A percentile compares a stretch with the other conserved stretches of the same genome.
phyloP scores from a whole-genome alignment of 2,888 invertebrate genomes.

The Phrixothrix hirtus region DNA sequence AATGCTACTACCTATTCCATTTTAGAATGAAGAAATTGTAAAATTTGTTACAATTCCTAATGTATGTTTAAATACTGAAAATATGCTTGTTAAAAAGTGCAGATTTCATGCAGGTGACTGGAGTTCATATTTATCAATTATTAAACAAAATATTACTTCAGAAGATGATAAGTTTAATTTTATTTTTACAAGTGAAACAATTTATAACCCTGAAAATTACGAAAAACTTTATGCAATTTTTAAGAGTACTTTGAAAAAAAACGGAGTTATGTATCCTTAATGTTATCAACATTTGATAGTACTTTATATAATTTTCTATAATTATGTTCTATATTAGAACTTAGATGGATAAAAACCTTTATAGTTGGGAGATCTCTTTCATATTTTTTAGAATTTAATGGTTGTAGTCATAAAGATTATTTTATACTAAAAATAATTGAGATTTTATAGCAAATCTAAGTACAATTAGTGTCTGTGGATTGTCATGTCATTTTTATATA shows the following conservation, averaged over 20 bases:
- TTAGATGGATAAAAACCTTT: too few species aligned
- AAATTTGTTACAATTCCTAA: conserved; percentile 81
- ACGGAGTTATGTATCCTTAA: conserved; percentile 68
- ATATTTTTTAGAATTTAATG: too few species aligned
- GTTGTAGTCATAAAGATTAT: too few species aligned
- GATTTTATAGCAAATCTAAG: too few species aligned
- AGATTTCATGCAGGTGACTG: conserved; percentile 72
- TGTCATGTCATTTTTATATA: too few species aligned
- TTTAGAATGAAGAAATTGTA: conserved; percentile 84
- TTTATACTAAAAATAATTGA: too few species aligned
- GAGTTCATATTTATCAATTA: conserved; percentile 62
- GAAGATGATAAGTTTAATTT: conserved; percentile 69
- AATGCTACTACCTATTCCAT: too few species aligned
- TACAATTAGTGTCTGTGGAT: too few species aligned
- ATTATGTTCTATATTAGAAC: too few species aligned
- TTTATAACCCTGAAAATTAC: conserved; percentile 83
- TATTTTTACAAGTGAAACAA: conserved; percentile 92
- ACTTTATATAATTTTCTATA: neutral
- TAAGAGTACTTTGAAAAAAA: conserved; percentile 61
- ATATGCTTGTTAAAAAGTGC: conserved; percentile 52
- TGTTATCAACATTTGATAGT: neutral
- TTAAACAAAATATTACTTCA: too few species aligned
- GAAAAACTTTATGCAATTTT: conserved; percentile 73
- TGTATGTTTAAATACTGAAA: conserved; percentile 66
- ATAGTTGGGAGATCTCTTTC: too few species aligned